Conservation (phyloP, 2,888 invertebrate genomes). For the Cataglyphis albicans region DNA sequence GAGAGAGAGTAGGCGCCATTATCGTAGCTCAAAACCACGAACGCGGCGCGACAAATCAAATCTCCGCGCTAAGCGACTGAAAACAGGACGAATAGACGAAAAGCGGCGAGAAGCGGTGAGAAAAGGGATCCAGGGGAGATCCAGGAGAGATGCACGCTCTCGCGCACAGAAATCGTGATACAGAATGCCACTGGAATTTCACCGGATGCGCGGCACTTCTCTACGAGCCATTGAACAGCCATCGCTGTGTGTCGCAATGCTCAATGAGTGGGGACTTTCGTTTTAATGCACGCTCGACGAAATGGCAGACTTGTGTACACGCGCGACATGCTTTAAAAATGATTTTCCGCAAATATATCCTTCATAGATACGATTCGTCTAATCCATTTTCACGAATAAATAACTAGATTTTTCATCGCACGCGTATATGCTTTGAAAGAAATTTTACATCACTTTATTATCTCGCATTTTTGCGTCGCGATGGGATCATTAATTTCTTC, state of each 20-base stretch:
- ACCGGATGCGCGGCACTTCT: constrained; percentile 73
- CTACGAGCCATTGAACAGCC: constrained; percentile 79
- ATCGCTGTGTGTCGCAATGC: constrained; percentile 67
- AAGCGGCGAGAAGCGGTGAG: constrained; percentile 57
- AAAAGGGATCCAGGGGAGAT: constrained; percentile 62
- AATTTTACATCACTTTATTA: neutral
- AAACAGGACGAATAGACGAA: constrained; percentile 67
- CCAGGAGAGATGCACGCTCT: constrained; percentile 55
- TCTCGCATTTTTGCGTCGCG: neutral
- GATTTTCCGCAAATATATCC: constrained; percentile 43
- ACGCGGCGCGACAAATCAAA: constrained; percentile 82
- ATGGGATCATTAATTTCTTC: neutral
- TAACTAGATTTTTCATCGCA: neutral
- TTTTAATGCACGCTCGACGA: constrained; percentile 67
- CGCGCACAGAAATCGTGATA: constrained; percentile 75
- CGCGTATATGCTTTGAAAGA: neutral
- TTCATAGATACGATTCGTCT: neutral
- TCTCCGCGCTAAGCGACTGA: constrained; percentile 75
- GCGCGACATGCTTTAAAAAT: constrained; percentile 30
- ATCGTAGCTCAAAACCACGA: constrained; percentile 80
- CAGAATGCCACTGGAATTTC: constrained; percentile 74
- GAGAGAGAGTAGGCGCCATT: constrained; percentile 78
- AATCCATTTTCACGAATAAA: constrained; percentile 14
- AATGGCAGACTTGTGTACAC: constrained; percentile 27
- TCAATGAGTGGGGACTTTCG: constrained; percentile 74